Conservation (phyloP, 1,140 invertebrate genomes). For the Battus philenor region DNA sequence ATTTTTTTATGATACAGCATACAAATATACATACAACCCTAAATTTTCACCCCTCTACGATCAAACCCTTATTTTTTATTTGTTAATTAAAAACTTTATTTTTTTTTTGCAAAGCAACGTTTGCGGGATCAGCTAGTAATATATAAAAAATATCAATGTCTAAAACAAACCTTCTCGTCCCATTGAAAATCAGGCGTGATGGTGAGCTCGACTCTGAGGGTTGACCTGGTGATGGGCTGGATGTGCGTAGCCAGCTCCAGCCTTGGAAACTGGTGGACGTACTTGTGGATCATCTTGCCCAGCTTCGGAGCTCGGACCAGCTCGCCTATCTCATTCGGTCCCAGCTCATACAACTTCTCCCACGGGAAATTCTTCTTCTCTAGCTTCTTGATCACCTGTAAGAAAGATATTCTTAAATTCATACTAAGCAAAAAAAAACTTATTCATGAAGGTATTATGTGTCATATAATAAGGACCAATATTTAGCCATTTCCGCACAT, state of each 20-base stretch:
- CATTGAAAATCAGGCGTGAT: conserved; percentile 99
- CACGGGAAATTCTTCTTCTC: conserved; percentile 98
- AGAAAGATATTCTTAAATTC: neutral
- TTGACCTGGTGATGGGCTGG: conserved; percentile 97
- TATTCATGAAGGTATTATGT: no score
- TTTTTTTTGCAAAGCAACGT: no score
- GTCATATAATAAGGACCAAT: no score
- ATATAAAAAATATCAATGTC: no score
- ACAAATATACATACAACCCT: no score
- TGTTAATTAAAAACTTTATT: no score
- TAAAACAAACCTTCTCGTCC: conserved; percentile 98
- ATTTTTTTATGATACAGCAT: no score
- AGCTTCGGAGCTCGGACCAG: conserved; percentile 96
- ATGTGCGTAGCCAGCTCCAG: conserved; percentile 96
- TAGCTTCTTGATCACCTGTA: conserved; percentile 91
- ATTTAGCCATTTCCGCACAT: no score
- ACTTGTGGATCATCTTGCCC: conserved; percentile 98
- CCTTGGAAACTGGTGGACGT: conserved; percentile 98
- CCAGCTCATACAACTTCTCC: conserved; percentile 96
- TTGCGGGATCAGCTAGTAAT: no score
- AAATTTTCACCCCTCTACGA: no score
- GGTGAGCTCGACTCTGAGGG: conserved; percentile 95
- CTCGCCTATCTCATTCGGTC: conserved; percentile 98
- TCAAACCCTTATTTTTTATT: no score
- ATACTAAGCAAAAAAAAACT: neutral